A percentile compares a stretch with the other conserved stretches of the same genome.
Evolutionary conservation across 1,140 invertebrate species (phyloP).

Genomic region (Lordiphosa stackelbergi): DNA sequence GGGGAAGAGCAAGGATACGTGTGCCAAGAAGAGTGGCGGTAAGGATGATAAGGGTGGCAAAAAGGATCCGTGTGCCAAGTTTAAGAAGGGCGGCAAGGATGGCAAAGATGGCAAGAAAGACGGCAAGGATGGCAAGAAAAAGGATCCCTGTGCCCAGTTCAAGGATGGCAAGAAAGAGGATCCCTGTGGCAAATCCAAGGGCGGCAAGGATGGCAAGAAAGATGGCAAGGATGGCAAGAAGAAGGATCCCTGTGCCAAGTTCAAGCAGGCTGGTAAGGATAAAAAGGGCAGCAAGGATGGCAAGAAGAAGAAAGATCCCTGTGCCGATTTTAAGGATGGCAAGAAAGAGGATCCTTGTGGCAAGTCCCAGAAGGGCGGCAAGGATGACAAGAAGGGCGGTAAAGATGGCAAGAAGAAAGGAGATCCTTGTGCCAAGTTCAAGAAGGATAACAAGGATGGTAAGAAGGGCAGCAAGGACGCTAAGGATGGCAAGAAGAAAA

Average conservation of each 20-base stretch:
- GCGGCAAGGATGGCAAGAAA: not conserved
- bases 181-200: constrained; percentile 10
- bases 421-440: constrained; percentile 17
- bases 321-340: constrained; percentile 2
- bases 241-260: constrained; percentile 13
- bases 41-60: constrained; percentile 12
- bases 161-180: constrained; percentile 27
- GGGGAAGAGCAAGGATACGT: constrained; percentile 17
- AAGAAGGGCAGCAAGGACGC: not conserved
- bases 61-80: constrained; percentile 14
- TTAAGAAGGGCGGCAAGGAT: not conserved
- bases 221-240: constrained; percentile 2
- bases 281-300: not conserved
- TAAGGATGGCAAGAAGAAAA: not conserved
- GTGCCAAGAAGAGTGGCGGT: constrained; percentile 3
- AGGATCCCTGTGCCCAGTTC: no score
- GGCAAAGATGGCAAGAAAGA: constrained; percentile 11
- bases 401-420: constrained; percentile 12
- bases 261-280: not conserved
- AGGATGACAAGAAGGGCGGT: constrained; percentile 20
- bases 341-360: not conserved
- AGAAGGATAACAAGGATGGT: constrained; percentile 9
- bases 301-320: constrained; percentile 4
- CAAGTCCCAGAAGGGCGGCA: not conserved
- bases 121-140: not conserved